Conservation (phyloP, 2,888 invertebrate species). For the Drosophila subquinaria region DNA sequence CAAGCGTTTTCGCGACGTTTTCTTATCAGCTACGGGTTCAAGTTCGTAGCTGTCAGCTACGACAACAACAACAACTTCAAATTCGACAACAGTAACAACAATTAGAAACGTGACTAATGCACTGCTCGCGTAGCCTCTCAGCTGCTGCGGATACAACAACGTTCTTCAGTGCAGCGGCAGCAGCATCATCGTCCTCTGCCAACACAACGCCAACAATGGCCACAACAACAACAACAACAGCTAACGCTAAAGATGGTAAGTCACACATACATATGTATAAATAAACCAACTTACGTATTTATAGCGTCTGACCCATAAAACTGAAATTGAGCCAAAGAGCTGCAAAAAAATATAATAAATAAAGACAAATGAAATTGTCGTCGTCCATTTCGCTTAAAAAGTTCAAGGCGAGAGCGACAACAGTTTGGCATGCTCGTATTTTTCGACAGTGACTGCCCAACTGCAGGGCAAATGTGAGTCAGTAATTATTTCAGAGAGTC, state of each 20-base stretch:
- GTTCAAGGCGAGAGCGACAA: constrained; percentile 25
- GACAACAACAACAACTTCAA: constrained; percentile 17
- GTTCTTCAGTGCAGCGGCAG: constrained; percentile 84
- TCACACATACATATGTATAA: constrained; percentile 57
- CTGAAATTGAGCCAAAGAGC: constrained; percentile 17
- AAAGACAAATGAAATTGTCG: constrained; percentile 24
- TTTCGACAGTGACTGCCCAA: background rate
- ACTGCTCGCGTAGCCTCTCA: constrained; percentile 91
- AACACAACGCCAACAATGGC: constrained; percentile 78
- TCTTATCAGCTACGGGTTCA: constrained; percentile 56
- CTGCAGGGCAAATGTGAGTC: constrained; percentile 2
- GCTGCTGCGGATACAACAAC: constrained; percentile 88
- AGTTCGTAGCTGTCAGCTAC: constrained; percentile 41
- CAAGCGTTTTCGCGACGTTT: constrained; percentile 50
- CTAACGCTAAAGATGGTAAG: constrained; percentile 90
- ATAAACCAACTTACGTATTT: constrained; percentile 13
- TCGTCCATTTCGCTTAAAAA: constrained; percentile 7
- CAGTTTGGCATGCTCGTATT: constrained; percentile 6
- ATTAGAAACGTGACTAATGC: constrained; percentile 86
- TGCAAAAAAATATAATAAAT: constrained; percentile 11
- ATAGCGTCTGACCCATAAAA: constrained; percentile 34
- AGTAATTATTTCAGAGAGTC: background rate
- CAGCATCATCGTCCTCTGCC: constrained; percentile 60
- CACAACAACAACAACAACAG: constrained; percentile 86
- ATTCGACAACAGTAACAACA: constrained; percentile 32